phyloP scores from a whole-genome alignment of 2,113 vertebrate genomes.

The Mohoua ochrocephala region DNA sequence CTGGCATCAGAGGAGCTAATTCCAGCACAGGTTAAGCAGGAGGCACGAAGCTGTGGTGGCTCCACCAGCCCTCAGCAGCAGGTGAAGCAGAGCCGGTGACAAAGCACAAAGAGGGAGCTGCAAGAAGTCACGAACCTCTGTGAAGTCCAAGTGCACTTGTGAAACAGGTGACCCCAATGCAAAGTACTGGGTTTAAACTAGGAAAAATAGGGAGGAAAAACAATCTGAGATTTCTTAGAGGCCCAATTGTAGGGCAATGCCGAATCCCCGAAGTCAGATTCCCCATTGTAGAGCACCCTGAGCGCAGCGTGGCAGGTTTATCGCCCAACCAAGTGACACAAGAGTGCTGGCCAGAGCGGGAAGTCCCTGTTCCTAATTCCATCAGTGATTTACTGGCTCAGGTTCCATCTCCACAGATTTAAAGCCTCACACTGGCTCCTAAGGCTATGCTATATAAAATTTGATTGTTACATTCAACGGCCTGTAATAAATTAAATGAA shows the following conservation, averaged over 20 bases:
- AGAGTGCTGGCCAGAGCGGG: neutral
- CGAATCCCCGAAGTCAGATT: neutral
- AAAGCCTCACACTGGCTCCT: slow-evolving; percentile 1
- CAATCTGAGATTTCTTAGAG: neutral
- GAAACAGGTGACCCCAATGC: neutral
- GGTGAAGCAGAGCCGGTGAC: neutral
- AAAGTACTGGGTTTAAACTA: neutral
- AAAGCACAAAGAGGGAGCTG: neutral
- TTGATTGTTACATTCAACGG: neutral
- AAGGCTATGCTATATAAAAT: slow-evolving; percentile 9
- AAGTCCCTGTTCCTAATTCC: neutral
- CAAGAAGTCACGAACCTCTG: neutral
- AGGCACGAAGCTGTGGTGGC: neutral
- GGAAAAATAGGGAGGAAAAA: accelerated
- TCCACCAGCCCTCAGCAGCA: neutral
- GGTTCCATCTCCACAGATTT: neutral
- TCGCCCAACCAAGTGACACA: neutral
- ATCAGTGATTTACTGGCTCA: neutral
- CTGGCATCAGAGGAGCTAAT: neutral
- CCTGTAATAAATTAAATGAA: slow-evolving; percentile 38
- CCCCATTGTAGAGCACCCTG: neutral
- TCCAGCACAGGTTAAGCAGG: neutral
- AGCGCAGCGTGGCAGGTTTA: neutral
- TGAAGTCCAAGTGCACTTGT: neutral
- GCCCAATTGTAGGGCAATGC: neutral